Conservation (phyloP, 1,140 invertebrate species). For the Ephestia elutella region DNA sequence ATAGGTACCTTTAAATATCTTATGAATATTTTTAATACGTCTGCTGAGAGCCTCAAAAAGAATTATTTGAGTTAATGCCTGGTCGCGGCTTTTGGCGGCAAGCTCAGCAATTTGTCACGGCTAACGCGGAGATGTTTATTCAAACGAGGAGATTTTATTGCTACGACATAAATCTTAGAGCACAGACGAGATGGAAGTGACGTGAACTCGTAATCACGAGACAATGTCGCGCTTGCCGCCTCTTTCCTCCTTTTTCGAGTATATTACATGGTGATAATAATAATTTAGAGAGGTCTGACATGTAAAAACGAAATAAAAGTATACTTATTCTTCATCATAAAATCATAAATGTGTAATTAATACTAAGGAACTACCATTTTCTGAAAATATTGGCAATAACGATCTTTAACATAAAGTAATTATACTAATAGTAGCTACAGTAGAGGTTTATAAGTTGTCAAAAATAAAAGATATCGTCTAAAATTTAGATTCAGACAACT, state of each 20-base stretch:
- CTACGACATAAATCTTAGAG: slow-evolving; percentile 50
- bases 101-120: slow-evolving; percentile 61
- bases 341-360: too few relatives aligned
- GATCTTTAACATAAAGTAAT: too few relatives aligned
- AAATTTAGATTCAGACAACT: not conserved
- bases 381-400: too few relatives aligned
- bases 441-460: too few relatives aligned
- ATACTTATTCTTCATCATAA: too few relatives aligned
- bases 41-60: slow-evolving; percentile 37
- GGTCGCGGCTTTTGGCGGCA: slow-evolving; percentile 50
- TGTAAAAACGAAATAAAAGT: too few relatives aligned
- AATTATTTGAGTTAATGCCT: slow-evolving; percentile 58
- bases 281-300: not conserved
- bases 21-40: not conserved
- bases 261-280: slow-evolving; percentile 11
- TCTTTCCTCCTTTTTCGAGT: slow-evolving; percentile 10
- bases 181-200: slow-evolving; percentile 50
- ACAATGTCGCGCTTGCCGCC: slow-evolving; percentile 31
- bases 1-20: too few relatives aligned
- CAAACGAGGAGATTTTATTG: slow-evolving; percentile 67
- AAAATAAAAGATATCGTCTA: too few relatives aligned
- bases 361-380: too few relatives aligned
- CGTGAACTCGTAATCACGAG: slow-evolving; percentile 40
- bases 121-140: slow-evolving; percentile 57
- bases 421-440: too few relatives aligned